Conservation (phyloP, 1,140 invertebrate species). For the Zaprionus ghesquierei region DNA sequence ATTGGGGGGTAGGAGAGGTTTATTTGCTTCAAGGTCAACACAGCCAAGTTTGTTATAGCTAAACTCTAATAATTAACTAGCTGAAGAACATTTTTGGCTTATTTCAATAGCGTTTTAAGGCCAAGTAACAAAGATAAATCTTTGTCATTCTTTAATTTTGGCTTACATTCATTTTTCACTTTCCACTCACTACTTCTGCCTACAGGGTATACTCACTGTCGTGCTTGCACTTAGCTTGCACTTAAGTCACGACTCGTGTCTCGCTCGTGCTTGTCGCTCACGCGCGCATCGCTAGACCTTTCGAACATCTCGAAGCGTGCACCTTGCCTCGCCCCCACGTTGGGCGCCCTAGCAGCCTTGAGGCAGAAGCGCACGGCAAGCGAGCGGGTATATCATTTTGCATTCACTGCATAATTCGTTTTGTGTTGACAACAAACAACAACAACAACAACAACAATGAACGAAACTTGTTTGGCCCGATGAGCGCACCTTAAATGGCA, state of each 20-base stretch:
- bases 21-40: too few species aligned
- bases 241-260: neutral
- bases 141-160: too few species aligned
- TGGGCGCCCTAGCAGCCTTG: conserved; percentile 29
- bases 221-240: neutral
- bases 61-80: too few species aligned
- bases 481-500: conserved; percentile 63
- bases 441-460: conserved; percentile 1
- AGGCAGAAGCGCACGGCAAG: neutral
- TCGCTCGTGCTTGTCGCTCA: neutral
- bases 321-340: neutral
- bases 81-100: too few species aligned
- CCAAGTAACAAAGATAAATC: too few species aligned
- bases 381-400: neutral
- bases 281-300: conserved; percentile 3
- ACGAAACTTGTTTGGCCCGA: conserved; percentile 4
- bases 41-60: too few species aligned
- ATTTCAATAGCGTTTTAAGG: too few species aligned
- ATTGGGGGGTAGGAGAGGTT: too few species aligned
- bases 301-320: neutral
- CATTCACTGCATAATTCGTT: conserved; percentile 20
- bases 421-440: neutral
- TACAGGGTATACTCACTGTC: neutral
- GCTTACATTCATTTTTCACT: too few species aligned
- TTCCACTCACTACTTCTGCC: too few species aligned